Evolutionary conservation across 2,888 invertebrate species (phyloP), one percentile per base, ranked within the genome.

Genomic region (Agrotis segetum): DNA sequence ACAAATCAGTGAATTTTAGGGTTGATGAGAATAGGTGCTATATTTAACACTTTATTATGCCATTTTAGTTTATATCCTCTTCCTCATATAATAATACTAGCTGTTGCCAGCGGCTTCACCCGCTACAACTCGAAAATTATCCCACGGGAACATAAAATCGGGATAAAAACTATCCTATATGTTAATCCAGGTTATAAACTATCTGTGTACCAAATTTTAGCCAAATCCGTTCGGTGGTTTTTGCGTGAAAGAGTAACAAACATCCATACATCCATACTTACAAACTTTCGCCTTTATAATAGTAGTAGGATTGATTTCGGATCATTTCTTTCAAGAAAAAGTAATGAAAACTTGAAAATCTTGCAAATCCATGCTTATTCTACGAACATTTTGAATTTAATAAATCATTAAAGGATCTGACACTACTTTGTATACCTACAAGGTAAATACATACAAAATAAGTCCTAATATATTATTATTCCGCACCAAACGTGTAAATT

Each of bases 401-500:
- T 46, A 46, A 19, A 74, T 50, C 7, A 29, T 21, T 71, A 74
- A 17, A 61, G 17, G 14, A 61, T 14, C 63, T 52, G 24, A 52
- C 7, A 49, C 24, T 40, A 47, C 44, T 56, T 61, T 79, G 40
- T 16, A 65, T 47, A 74, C 13, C 16, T n/a, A n/a, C n/a, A n/a
- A 50, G 19, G n/a, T 65, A 34, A 34, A 34, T 34, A 34, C 34
- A 34, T 34, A 60, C 46, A 56, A n/a, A n/a, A n/a, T n/a, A 65
- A 52, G 13, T 50, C 50, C 17, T 56, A 44, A 21, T 58, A 62
- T n/a, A 49, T 40, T n/a, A 49, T 40, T 50, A 46, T 47, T 17
- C 16, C 21, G 53, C 17, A n/a, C 34, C n/a, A 56, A 62, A 63
- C 40, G 49, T 55, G 65, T 71, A 56, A 34, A 67, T 76, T 71